Evolutionary conservation across 2,888 invertebrate species (phyloP).

Genomic region (Pandemis cinnamomeana): DNA sequence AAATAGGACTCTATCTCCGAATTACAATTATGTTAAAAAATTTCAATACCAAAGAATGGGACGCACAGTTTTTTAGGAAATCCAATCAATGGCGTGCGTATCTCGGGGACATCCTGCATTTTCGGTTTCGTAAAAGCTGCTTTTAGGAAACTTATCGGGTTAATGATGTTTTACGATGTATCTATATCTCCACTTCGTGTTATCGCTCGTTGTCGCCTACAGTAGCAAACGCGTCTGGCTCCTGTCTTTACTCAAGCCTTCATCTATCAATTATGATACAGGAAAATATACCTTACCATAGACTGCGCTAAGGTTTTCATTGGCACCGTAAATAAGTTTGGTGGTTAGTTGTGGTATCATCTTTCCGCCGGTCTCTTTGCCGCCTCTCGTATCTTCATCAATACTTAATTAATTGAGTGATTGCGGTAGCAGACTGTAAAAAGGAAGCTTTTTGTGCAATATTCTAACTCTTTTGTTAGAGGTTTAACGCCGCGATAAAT

Average conservation of each 20-base stretch:
- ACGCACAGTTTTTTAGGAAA: conserved; percentile 13
- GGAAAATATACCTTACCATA: conserved; percentile 11
- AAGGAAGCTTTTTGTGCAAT: conserved; percentile 33
- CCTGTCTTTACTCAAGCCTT: conserved; percentile 22
- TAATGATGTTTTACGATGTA: conserved; percentile 42
- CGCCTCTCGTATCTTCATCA: conserved; percentile 38
- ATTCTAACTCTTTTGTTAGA: conserved; percentile 37
- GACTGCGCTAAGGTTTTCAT: background rate
- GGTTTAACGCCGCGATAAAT: conserved; percentile 19
- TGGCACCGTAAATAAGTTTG: background rate
- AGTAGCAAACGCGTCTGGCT: conserved; percentile 40
- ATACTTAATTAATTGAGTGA: conserved; percentile 39
- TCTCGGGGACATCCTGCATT: conserved; percentile 37
- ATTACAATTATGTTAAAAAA: conserved; percentile 12
- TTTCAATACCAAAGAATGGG: conserved; percentile 3
- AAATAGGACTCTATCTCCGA: conserved; percentile 3
- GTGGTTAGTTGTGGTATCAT: conserved; percentile 26
- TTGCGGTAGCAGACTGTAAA: conserved; percentile 36
- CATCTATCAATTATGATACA: conserved; percentile 14
- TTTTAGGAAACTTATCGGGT: conserved; percentile 38
- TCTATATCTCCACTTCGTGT: conserved; percentile 36
- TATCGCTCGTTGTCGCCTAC: conserved; percentile 38
- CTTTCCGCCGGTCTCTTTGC: conserved; percentile 28
- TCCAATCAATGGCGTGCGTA: conserved; percentile 31
- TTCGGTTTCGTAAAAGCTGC: conserved; percentile 36